Evolutionary conservation across 2,888 invertebrate species (phyloP).

Genomic region (Timandra comae): DNA sequence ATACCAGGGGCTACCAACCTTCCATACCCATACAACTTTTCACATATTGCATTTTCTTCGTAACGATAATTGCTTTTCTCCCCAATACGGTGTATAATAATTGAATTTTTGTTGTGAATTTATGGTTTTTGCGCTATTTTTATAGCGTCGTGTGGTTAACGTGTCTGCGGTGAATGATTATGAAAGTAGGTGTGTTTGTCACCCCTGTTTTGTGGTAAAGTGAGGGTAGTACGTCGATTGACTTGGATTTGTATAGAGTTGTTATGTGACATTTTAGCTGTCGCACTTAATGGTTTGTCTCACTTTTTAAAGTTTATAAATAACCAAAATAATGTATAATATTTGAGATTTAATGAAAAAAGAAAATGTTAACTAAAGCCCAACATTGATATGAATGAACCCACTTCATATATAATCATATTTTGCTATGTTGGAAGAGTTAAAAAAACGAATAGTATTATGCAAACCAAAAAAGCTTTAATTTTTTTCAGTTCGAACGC

Average conservation of each 20-base stretch:
- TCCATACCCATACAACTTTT: background rate
- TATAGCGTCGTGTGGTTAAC: constrained; percentile 68
- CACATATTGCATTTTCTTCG: constrained; percentile 2
- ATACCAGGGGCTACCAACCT: background rate
- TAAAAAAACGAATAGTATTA: too few species aligned
- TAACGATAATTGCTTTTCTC: constrained; percentile 10
- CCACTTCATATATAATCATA: too few species aligned
- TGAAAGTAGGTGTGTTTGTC: constrained; percentile 56
- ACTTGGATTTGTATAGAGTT: constrained; percentile 12
- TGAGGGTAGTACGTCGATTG: constrained; percentile 20
- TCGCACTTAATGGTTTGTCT: too few species aligned
- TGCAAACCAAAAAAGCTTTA: too few species aligned
- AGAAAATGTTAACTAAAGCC: too few species aligned
- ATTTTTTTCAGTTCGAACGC: too few species aligned
- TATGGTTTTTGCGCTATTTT: constrained; percentile 66
- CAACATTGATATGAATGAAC: too few species aligned
- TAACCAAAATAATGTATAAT: too few species aligned
- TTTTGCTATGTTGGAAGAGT: too few species aligned
- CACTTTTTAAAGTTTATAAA: too few species aligned
- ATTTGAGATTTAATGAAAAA: too few species aligned
- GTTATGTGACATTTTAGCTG: too few species aligned
- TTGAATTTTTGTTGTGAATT: constrained; percentile 60
- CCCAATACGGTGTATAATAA: constrained; percentile 31
- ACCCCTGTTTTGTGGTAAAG: constrained; percentile 34
- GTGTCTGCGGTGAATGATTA: constrained; percentile 62